Conservation (phyloP, 2,888 invertebrate genomes). For the Dicranocentrus wangi region DNA sequence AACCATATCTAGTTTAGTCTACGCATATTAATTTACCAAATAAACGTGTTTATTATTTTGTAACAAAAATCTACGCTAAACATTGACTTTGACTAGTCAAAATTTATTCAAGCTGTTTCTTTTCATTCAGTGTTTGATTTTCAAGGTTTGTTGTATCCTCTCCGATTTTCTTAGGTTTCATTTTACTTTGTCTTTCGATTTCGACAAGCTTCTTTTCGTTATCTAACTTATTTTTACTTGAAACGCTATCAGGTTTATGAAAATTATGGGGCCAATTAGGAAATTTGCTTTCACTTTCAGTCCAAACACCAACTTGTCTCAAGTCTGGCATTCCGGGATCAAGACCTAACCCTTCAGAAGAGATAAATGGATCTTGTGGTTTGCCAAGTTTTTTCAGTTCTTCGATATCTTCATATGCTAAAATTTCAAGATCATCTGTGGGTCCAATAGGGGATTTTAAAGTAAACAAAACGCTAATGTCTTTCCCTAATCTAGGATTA, state of each 20-base stretch:
- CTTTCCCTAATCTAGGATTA: constrained; percentile 81
- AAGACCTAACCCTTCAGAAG: constrained; percentile 44
- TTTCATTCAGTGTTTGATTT: no score
- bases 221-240: constrained; percentile 45
- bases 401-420: constrained; percentile 35
- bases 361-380: constrained; percentile 32
- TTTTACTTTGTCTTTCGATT: constrained; percentile 18
- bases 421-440: constrained; percentile 69
- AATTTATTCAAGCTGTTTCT: no score
- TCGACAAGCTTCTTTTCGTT: constrained; percentile 42
- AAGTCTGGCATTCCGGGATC: constrained; percentile 66
- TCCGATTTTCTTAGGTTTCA: constrained; percentile 5
- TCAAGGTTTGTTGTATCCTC: no score
- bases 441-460: constrained; percentile 80
- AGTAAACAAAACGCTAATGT: constrained; percentile 89
- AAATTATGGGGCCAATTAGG: constrained; percentile 72
- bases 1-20: no score
- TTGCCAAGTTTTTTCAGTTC: constrained; percentile 56
- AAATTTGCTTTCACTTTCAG: constrained; percentile 68
- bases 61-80: no score
- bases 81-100: no score
- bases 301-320: constrained; percentile 68
- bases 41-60: no score
- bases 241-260: constrained; percentile 37
- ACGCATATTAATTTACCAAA: no score